Conservation (phyloP, 1,140 invertebrate genomes). For the Drosophila burlai region DNA sequence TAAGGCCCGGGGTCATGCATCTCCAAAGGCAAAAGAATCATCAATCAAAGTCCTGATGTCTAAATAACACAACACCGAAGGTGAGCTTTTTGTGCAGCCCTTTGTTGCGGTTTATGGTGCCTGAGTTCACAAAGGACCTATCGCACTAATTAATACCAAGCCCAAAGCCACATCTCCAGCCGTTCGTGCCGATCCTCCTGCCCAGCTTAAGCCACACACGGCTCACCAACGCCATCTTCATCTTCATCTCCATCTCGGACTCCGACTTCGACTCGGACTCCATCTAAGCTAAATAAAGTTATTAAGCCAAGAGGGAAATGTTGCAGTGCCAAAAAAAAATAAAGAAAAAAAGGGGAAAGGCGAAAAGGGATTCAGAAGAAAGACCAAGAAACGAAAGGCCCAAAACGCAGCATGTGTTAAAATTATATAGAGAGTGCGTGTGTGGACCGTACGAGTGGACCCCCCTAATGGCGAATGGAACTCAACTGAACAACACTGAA, state of each 20-base stretch:
- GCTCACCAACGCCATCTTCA: constrained; percentile 38
- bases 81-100: constrained; percentile 23
- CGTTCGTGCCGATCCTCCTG: constrained; percentile 40
- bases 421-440: constrained; percentile 83
- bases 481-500: constrained; percentile 20
- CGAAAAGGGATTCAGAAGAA: constrained; percentile 11
- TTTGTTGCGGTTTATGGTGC: constrained; percentile 29
- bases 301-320: constrained; percentile 74
- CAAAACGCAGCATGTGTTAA: constrained; percentile 82
- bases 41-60: constrained; percentile 80
- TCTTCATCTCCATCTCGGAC: constrained; percentile 12
- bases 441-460: constrained; percentile 62
- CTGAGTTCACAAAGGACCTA: constrained; percentile 71
- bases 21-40: constrained; percentile 37
- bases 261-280: constrained; percentile 25
- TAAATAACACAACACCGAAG: constrained; percentile 69
- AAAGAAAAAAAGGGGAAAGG: constrained; percentile 35
- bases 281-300: constrained; percentile 82
- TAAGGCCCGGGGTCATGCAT: constrained; percentile 50
- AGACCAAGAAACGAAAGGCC: constrained; percentile 50
- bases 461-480: constrained; percentile 70
- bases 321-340: constrained; percentile 57
- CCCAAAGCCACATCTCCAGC: constrained; percentile 43
- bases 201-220: constrained; percentile 50
- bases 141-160: constrained; percentile 78